Evolutionary conservation across 2,888 invertebrate species (phyloP).

Genomic region (Rhamphomyia laevipes): DNA sequence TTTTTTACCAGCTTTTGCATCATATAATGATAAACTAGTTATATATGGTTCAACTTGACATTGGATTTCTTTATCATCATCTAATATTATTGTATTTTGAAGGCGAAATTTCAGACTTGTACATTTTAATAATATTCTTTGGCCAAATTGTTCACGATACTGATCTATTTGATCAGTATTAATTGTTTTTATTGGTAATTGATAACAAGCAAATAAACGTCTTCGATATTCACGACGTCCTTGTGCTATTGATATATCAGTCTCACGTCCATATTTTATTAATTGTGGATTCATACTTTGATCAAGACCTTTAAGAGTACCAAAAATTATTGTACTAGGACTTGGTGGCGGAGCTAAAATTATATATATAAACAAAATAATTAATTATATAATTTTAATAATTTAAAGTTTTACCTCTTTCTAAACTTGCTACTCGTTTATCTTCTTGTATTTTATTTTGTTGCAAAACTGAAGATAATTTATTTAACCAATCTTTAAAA

Average conservation of each 20-base stretch:
- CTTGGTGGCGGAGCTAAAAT: slow-evolving; percentile 43
- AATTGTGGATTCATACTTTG: slow-evolving; percentile 88
- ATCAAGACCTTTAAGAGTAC: slow-evolving; percentile 76
- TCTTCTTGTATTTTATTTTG: slow-evolving; percentile 71
- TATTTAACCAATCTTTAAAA: slow-evolving; percentile 68
- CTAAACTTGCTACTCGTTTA: slow-evolving; percentile 56
- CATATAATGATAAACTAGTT: slow-evolving; percentile 78
- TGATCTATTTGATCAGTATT: slow-evolving; percentile 52
- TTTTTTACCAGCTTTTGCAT: slow-evolving; percentile 75
- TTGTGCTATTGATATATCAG: slow-evolving; percentile 73
- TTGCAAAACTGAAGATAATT: slow-evolving; percentile 71
- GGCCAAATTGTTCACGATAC: slow-evolving; percentile 78
- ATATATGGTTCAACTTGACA: slow-evolving; percentile 83
- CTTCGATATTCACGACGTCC: slow-evolving; percentile 69
- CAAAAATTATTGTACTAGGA: slow-evolving; percentile 54
- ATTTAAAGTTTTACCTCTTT: slow-evolving; percentile 37
- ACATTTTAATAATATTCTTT: slow-evolving; percentile 70
- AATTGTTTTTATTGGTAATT: slow-evolving; percentile 35
- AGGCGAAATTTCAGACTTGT: slow-evolving; percentile 73
- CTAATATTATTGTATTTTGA: slow-evolving; percentile 50
- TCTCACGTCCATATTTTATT: slow-evolving; percentile 82
- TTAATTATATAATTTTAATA: not conserved
- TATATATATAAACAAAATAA: not conserved
- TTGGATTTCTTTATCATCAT: slow-evolving; percentile 55
- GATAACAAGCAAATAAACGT: slow-evolving; percentile 63